Conservation (phyloP, 2,113 vertebrate species). For the Leptobrachium ailaonicum region DNA sequence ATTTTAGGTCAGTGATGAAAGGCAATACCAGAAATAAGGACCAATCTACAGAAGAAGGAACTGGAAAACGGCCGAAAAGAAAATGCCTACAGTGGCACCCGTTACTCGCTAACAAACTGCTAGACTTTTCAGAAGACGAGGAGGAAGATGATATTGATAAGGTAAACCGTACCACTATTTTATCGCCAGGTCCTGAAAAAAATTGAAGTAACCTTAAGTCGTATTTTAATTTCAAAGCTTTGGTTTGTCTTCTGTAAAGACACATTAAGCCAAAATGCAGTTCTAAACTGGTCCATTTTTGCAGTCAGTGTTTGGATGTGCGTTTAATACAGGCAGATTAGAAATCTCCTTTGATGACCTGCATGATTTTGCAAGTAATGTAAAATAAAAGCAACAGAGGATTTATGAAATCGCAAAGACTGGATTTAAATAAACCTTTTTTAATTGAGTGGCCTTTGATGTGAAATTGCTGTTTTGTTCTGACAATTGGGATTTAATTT, state of each 20-base stretch:
- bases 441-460: conserved; percentile 6
- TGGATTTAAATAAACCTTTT: conserved; percentile 21
- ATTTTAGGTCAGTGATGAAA: conserved; percentile 83
- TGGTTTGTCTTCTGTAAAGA: too few species aligned
- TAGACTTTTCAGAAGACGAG: conserved; percentile 96
- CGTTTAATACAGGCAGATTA: neutral
- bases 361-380: neutral
- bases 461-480: neutral
- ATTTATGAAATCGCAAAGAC: neutral
- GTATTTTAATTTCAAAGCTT: too few species aligned
- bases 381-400: neutral
- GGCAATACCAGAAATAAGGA: conserved; percentile 91
- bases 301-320: neutral
- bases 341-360: conserved; percentile 1
- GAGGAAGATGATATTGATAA: conserved; percentile 92
- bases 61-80: conserved; percentile 89
- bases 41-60: conserved; percentile 83
- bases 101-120: conserved; percentile 91
- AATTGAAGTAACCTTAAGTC: too few species aligned
- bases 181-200: too few species aligned
- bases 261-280: too few species aligned
- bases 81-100: conserved; percentile 99
- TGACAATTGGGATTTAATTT: neutral
- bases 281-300: too few species aligned
- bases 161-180: conserved; percentile 60